Conservation (phyloP, 1,140 invertebrate genomes). For the Drosophila truncata region DNA sequence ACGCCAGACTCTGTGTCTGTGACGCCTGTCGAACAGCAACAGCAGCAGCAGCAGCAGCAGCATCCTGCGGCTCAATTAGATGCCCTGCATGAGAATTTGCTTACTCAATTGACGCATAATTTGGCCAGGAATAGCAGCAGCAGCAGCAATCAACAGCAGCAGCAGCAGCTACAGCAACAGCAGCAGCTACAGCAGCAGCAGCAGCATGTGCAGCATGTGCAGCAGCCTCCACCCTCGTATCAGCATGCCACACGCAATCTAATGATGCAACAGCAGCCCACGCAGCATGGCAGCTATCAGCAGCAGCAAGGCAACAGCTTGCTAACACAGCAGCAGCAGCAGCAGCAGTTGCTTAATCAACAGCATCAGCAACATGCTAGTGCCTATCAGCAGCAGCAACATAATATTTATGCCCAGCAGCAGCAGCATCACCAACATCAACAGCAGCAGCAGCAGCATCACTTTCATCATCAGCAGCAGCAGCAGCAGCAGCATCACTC, state of each 20-base stretch:
- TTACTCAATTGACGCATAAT: conserved; percentile 87
- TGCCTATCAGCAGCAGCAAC: conserved; percentile 51
- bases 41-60: conserved; percentile 27
- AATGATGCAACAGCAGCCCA: conserved; percentile 86
- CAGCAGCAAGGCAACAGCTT: conserved; percentile 38
- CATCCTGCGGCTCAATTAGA: conserved; percentile 86
- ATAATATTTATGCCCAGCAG: conserved; percentile 63
- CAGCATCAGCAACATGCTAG: conserved; percentile 66
- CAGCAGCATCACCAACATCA: conserved; percentile 69
- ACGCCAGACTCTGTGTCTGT: conserved; percentile 88
- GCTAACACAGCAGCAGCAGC: conserved; percentile 47
- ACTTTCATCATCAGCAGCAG: conserved; percentile 71
- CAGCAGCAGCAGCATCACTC: conserved; percentile 64
- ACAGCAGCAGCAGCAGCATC: conserved; percentile 71
- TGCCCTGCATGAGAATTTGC: conserved; percentile 88
- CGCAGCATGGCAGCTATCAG: conserved; percentile 72
- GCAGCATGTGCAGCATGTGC: conserved; percentile 54
- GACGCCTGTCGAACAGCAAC: conserved; percentile 88
- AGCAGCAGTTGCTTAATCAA: conserved; percentile 53
- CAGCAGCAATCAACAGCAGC: conserved; percentile 10
- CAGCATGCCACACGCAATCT: conserved; percentile 83
- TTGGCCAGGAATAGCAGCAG: conserved; percentile 67
- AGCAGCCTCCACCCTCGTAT: conserved; percentile 84
- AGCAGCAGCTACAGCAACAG: conserved; percentile 58
- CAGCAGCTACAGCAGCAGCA: conserved; percentile 63